A percentile compares a stretch with the other conserved stretches of the same genome.
These are phyloP conservation scores for Phthorimaea operculella DNA, from an alignment of 1,140 invertebrate species.

Conservation along the genomic window DNA sequence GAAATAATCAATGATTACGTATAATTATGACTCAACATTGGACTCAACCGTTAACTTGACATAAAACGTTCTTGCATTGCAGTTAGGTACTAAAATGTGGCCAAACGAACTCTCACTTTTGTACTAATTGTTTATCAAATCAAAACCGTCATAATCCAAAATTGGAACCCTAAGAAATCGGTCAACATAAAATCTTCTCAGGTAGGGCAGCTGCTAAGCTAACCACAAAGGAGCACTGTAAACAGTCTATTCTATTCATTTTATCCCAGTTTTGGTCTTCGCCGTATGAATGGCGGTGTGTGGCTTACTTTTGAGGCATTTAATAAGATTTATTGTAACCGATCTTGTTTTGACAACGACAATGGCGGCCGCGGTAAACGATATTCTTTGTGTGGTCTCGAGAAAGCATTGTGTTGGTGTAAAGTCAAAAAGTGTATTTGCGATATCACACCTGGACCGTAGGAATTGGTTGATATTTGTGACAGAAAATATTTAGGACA, in stretches of 20 bases:
- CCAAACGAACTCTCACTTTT: too few species aligned
- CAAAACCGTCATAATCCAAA: too few species aligned
- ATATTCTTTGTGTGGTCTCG: conserved; percentile 49
- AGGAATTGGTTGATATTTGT: too few species aligned
- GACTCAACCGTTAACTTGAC: too few species aligned
- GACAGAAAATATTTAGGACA: too few species aligned
- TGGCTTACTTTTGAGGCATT: conserved; percentile 32
- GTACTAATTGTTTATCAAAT: too few species aligned
- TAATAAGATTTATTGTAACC: conserved; percentile 66
- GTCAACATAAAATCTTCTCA: conserved; percentile 5
- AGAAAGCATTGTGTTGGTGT: conserved; percentile 24
- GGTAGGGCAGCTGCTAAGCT: conserved; percentile 39
- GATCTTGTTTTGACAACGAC: conserved; percentile 62
- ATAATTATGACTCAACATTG: too few species aligned
- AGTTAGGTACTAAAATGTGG: too few species aligned
- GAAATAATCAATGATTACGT: too few species aligned
- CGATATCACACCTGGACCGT: conserved; percentile 37
- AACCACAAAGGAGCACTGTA: conserved; percentile 46
- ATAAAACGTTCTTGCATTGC: too few species aligned
- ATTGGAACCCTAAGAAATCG: too few species aligned
- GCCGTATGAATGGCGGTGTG: conserved; percentile 46
- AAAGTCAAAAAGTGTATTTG: conserved; percentile 45
- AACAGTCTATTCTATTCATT: conserved; percentile 29
- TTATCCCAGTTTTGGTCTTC: conserved; percentile 21
- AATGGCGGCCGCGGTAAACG: conserved; percentile 40